Evolutionary conservation across 2,113 vertebrate genomes (phyloP).

Genomic region (Capra hircus): DNA sequence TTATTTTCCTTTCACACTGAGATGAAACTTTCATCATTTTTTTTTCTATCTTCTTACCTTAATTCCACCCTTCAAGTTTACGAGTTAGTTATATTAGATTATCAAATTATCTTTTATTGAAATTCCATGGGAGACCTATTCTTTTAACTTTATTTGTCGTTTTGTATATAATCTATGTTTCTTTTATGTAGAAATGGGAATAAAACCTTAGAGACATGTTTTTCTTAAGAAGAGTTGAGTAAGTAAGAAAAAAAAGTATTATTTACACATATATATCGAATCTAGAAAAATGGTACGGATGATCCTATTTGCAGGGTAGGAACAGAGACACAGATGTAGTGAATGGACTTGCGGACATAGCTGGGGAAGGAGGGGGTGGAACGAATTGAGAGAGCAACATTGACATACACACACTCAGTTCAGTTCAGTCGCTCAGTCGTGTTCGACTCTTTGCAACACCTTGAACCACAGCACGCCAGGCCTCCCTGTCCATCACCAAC

Average conservation of each 20-base stretch:
- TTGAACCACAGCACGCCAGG: rapidly evolving
- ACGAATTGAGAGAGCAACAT: neutral
- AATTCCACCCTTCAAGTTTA: neutral
- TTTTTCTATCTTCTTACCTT: neutral
- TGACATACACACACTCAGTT: neutral
- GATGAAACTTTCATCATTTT: neutral
- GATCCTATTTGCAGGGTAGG: neutral
- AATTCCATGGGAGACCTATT: neutral
- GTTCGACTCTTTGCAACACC: rapidly evolving
- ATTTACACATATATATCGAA: neutral
- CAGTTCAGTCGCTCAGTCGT: neutral
- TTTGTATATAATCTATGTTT: neutral
- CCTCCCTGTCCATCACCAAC: neutral
- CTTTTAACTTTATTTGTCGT: neutral
- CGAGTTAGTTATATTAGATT: neutral
- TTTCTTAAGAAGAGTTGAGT: neutral
- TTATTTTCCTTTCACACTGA: neutral
- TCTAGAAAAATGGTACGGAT: neutral
- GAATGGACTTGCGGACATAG: neutral
- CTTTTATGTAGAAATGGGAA: neutral
- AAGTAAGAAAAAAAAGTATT: neutral
- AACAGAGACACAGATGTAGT: neutral
- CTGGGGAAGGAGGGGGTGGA: neutral
- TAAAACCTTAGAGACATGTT: neutral
- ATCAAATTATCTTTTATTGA: neutral